Percentiles rank a stretch among this genome's conserved stretches.
Evolutionary conservation across 2,797 vertebrate species (phyloP).

Genomic region (Eulemur rubriventer): DNA sequence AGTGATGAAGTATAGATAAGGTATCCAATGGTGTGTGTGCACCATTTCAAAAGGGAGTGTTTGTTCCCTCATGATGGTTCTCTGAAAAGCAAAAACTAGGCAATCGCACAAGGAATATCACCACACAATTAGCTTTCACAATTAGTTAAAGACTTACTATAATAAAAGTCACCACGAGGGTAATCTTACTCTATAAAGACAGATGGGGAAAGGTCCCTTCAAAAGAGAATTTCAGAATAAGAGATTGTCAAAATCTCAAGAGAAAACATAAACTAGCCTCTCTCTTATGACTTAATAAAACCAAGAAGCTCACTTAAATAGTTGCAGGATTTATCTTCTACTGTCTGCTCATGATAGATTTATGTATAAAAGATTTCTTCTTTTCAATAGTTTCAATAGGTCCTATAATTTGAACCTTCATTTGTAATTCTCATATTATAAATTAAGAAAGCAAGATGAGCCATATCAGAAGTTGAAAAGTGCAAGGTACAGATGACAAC

Average conservation of each 20-base stretch:
- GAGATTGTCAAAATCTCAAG: not conserved
- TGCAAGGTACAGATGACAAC: not conserved
- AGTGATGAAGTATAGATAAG: slow-evolving; percentile 36
- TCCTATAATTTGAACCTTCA: not conserved
- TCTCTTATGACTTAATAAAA: not conserved
- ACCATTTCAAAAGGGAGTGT: slow-evolving; percentile 17
- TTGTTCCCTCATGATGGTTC: slow-evolving; percentile 35
- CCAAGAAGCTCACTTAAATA: not conserved
- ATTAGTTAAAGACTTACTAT: not conserved
- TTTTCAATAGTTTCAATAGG: not conserved
- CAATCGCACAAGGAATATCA: slow-evolving; percentile 71
- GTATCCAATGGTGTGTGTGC: not conserved
- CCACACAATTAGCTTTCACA: slow-evolving; percentile 77
- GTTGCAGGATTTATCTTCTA: not conserved
- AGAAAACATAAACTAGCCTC: not conserved
- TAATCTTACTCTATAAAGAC: not conserved
- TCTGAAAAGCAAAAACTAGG: slow-evolving; percentile 45
- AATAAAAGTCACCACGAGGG: not conserved
- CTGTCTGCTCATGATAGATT: not conserved
- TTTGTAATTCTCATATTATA: not conserved
- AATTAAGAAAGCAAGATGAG: not conserved
- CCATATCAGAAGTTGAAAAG: not conserved
- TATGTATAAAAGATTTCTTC: not conserved
- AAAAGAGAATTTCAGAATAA: not conserved
- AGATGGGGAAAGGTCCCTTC: not conserved